Evolutionary conservation across 2,113 vertebrate genomes (phyloP), one percentile per base, ranked within the genome.

Genomic region (Willisornis vidua): DNA sequence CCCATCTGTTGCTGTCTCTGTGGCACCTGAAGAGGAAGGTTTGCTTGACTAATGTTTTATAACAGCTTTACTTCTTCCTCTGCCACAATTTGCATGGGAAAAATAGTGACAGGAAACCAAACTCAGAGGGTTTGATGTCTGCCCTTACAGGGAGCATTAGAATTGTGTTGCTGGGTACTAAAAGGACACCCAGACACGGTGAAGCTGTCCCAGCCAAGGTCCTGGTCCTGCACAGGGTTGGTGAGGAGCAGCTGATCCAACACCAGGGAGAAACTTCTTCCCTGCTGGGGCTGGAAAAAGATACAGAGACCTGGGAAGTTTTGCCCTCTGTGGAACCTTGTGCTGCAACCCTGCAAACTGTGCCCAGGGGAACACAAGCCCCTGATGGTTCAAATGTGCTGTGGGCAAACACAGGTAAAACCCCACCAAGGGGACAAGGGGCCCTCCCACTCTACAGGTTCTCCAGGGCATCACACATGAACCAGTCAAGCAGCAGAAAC

Each of bases 181-280:
- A 48, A 89, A 29, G 51, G 20, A 37, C 66, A 51, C 5, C 2
- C 18, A 24, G 13, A 39, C 23, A 48, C 26, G 14, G 23, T 0
- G 45, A 67, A 68, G 59, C 23, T 55, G 37, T 26, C 17, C 6
- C 4, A 57, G 41, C 58, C 85, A 17, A 59, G 45, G 71, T 39
- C 68, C 78, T 62, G 33, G 41, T 10, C 22, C 22, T 49, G 22
- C 48, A 49, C 48, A 54, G 35, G 22, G 49, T n/a, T 0, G 1
- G 37, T 6, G 26, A 55, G 45, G 24, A 70, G 46, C n/a, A 65
- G 19, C 67, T 61, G 49, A 24, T n/a, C 26, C 0, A 45, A 58
- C 3, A 1, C 31, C 1, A 0, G 7, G 20, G 22, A 33, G 46
- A 70, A 54, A 12, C 3, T 29, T 39, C 9, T 61, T 37, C 25